Evolutionary conservation across 92 coral and sea anemone species (phyloP), one percentile per base, ranked within the genome.

Genomic region (Phenganax marumi): DNA sequence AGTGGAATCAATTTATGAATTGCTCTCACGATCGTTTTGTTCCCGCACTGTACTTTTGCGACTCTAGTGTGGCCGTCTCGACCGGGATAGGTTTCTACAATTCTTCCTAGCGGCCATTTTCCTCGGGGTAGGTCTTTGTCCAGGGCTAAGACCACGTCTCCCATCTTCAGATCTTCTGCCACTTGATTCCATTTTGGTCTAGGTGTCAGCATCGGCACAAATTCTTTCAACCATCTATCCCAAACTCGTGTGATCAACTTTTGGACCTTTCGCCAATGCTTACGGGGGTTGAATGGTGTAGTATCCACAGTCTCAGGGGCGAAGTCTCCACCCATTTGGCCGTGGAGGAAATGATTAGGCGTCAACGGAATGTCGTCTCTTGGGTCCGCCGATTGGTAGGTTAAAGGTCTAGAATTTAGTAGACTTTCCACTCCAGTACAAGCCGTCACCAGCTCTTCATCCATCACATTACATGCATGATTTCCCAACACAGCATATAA

Each of bases 271-370:
- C 79, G 6, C 79, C 79, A 50, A 10, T 61, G 25, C 54, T 73
- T 48, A 8, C 61, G 18, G 43, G 79, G 61, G 14, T 73, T 89
- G 75, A 84, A 84, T 14, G 66, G 81, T 50, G 76, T 43, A 22
- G 61, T 47, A 24, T 55, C 49, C 33, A 58, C 82, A 56, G n/a
- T 26, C 39, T 81, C 86, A 10, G 83, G 90, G 72, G 86, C 87
- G 57, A 89, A 86, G 51, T 74, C 50, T n/a, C 86, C 88, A 17
- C 90, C 92, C 78, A 79, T 48, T 39, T 89, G 92, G 11, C 86
- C 92, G 12, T 86, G 88, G n/a, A 89, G 63, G 54, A 86, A 86
- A 53, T 89, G 86, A 49, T 89, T 89, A 52, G 88, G 90, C 17
- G 84, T 86, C 2, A 86, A 85, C 18, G 87, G 89, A 13, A 57